Evolutionary conservation across 2,113 vertebrate genomes (phyloP), one percentile per base, ranked within the genome.

Genomic region (Bombycilla garrulus): DNA sequence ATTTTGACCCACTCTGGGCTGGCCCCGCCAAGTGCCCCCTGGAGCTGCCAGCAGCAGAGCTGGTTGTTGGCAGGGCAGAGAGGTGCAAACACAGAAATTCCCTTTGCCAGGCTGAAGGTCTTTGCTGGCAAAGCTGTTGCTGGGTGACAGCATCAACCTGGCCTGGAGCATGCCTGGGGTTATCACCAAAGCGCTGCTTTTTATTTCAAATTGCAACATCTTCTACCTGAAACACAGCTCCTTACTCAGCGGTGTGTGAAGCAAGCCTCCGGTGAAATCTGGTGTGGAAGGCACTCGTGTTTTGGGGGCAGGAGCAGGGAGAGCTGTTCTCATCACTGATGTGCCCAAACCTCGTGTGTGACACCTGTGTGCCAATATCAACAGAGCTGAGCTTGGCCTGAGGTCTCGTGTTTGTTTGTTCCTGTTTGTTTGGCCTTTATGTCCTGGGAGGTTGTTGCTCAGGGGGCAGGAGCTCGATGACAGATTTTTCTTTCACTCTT

Each of bases 21-120:
- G n/a, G 26, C 7, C 14, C 21, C 11, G 11, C 0, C 15, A 2
- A 0, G 29, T 36, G 44, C 12, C 2, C 35, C 4, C 0, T 10
- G 17, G 8, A 36, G 57, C 44, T 51, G 28, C 45, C 58, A 21
- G 81, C 4, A 2, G 58, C 11, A 3, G 48, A 26, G n/a, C 33
- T 29, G 35, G 16, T 5, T 23, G 60, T 23, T 56, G 78, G 10
- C 67, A 31, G 50, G 64, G 58, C 54, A 33, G 35, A n/a, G 50
- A 29, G 51, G 51, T 4, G 4, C 19, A 57, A 53, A 40, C 20
- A 31, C 29, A 33, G 20, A 15, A 65, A 44, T 60, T 70, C 19
- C 60, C 5, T 3, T 77, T n/a, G 22, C 44, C 5, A 6, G 44
- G 23, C n/a, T 33, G 48, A 23, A 65, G 60, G 69, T 26, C 67